Conservation (phyloP, 2,888 invertebrate species). For the Oscheius onirici region DNA sequence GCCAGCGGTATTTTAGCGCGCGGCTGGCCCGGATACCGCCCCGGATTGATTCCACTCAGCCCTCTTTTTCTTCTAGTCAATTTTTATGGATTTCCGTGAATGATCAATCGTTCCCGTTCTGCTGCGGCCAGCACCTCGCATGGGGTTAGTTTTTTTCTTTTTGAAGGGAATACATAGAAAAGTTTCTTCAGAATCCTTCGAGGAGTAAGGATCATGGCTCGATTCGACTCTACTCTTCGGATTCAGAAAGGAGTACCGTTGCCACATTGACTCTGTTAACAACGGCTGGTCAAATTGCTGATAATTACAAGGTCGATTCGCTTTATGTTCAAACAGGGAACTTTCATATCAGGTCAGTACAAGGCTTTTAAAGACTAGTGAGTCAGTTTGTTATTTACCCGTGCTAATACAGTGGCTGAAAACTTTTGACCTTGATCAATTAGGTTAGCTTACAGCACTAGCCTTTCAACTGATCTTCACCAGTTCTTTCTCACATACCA, state of each 20-base stretch:
- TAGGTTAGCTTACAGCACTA: too few relatives aligned
- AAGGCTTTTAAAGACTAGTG: too few relatives aligned
- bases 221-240: slow-evolving; percentile 46
- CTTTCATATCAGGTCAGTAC: slow-evolving; percentile 26
- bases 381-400: too few relatives aligned
- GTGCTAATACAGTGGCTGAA: too few relatives aligned
- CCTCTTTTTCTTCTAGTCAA: background rate
- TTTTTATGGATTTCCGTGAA: background rate
- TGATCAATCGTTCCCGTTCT: slow-evolving; percentile 6
- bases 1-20: slow-evolving; percentile 20
- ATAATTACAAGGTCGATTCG: slow-evolving; percentile 31
- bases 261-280: slow-evolving; percentile 25
- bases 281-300: slow-evolving; percentile 21
- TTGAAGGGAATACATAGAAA: background rate
- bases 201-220: slow-evolving; percentile 17
- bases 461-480: too few relatives aligned
- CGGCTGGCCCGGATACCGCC: slow-evolving; percentile 9
- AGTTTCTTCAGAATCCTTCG: background rate
- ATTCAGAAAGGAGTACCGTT: slow-evolving; percentile 46
- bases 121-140: background rate
- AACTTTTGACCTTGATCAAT: too few relatives aligned
- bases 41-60: slow-evolving; percentile 1
- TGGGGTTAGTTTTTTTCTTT: background rate
- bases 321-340: slow-evolving; percentile 33
- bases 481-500: too few relatives aligned